Conservation (phyloP, 2,113 vertebrate species). For the Phrynocephalus versicolor region DNA sequence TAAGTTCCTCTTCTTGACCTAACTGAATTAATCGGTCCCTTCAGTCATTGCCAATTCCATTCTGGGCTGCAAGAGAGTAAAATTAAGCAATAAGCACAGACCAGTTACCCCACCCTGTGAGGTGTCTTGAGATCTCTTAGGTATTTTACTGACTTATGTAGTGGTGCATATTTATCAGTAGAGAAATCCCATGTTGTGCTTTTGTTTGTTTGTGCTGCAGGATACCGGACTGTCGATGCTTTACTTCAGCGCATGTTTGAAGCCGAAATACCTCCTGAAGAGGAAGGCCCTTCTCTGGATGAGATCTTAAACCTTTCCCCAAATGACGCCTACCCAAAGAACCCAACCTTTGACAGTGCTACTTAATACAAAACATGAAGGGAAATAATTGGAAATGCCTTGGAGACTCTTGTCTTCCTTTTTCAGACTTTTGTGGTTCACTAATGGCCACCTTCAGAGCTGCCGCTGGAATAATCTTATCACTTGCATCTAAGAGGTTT, state of each 20-base stretch:
- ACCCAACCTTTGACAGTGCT: conserved; percentile 66
- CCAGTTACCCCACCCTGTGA: neutral
- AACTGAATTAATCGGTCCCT: too few species aligned
- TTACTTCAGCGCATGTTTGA: conserved; percentile 93
- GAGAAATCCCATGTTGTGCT: neutral
- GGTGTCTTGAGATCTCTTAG: neutral
- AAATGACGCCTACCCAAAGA: conserved; percentile 59
- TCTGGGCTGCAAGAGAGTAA: neutral
- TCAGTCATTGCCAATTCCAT: too few species aligned
- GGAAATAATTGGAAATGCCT: rapidly evolving
- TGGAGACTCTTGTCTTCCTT: neutral
- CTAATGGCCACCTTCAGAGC: neutral
- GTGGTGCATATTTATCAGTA: neutral
- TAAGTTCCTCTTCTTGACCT: too few species aligned
- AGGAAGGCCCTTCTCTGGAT: conserved; percentile 74
- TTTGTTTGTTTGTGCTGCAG: conserved; percentile 61
- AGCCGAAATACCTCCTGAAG: conserved; percentile 84
- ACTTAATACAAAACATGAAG: rapidly evolving
- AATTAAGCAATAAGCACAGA: too few species aligned
- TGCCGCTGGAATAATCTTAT: neutral
- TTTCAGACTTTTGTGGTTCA: rapidly evolving
- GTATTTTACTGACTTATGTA: neutral
- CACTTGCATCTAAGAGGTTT: neutral
- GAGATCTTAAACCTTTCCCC: conserved; percentile 72
- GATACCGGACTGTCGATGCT: conserved; percentile 88